Base-by-base conservation (phyloP, 1,140 invertebrate species). In the Diuraphis noxia region DNA sequence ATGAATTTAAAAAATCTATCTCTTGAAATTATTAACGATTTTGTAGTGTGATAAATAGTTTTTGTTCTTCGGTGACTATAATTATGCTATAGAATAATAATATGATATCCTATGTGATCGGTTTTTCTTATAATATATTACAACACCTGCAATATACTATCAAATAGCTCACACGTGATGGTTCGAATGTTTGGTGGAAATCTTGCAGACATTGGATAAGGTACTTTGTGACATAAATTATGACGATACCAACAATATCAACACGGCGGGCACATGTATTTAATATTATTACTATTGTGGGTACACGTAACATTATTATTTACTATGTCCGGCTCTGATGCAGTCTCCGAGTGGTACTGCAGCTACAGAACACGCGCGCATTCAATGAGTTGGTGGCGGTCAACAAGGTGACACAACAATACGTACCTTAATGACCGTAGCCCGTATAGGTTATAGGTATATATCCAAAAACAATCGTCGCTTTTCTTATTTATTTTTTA, bases 341-440 rank as follows among this genome's bases (percentile, higher is more conserved):
- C 30, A n/a, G 30, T n/a, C 30, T 72, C 56, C 30, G 4, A 10
- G 30, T n/a, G 56, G 56, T 72, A 72, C 30, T 72, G 30, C 56
- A 72, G 30, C 5, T 3, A n/a, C n/a, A 19, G 13, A 72, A 72
- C 56, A 5, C 13, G 13, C 56, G n/a, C 13, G 56, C 5, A n/a
- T 72, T n/a, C n/a, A 63, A 63, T 63, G n/a, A 72, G 13, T 13
- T 34, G 43, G 41, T 34, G n/a, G 21, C 84, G 84, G 84, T 46
- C 84, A 85, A 85, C 30, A 46, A 85, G 34, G 87, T 41, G 87
- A 88, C 56, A 88, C 30, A 9, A 88, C 87, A 88, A 88, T 88
- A 72, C 52, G 38, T 79, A 72, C 38, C 56, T 21, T 72, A 88
- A 88, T 88, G 87, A 88, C 52, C 87, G 30, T 49, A 46, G 1